phyloP scores from a whole-genome alignment of 2,113 vertebrate species.

The Thunnus maccoyii region DNA sequence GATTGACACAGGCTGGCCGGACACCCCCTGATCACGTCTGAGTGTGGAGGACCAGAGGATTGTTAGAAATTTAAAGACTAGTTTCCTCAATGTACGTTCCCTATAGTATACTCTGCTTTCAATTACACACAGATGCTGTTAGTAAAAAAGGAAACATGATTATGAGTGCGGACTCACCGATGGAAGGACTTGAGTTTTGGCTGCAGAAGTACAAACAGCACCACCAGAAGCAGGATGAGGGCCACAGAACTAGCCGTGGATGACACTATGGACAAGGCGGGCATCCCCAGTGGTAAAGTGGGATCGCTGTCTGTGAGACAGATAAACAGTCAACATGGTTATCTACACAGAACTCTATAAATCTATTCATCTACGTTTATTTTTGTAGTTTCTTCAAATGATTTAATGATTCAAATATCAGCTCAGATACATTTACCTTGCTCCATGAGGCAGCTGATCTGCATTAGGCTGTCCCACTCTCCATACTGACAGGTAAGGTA shows the following conservation, averaged over 20 bases:
- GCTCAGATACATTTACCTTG: conserved; percentile 79
- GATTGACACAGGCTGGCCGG: conserved; percentile 94
- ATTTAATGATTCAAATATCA: background rate
- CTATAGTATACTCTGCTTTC: background rate
- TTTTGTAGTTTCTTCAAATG: background rate
- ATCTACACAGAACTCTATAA: background rate
- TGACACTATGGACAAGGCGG: conserved; percentile 95
- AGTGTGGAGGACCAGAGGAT: background rate
- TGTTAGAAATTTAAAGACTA: background rate
- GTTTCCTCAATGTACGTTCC: background rate
- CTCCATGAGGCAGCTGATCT: conserved; percentile 93
- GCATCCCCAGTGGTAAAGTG: conserved; percentile 89
- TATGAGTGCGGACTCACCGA: conserved; percentile 85
- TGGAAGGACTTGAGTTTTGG: conserved; percentile 98
- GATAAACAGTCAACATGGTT: background rate
- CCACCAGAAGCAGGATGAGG: conserved; percentile 95
- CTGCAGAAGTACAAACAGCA: conserved; percentile 96
- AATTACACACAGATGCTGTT: background rate
- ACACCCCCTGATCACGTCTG: conserved; percentile 93
- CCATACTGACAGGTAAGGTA: conserved; percentile 97
- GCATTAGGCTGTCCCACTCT: conserved; percentile 94
- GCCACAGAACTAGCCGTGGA: conserved; percentile 96
- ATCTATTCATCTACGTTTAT: too few species aligned
- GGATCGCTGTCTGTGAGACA: conserved; percentile 86
- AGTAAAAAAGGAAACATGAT: background rate